phyloP scores from a whole-genome alignment of 2,888 invertebrate species.

The Electrophaes corylata region DNA sequence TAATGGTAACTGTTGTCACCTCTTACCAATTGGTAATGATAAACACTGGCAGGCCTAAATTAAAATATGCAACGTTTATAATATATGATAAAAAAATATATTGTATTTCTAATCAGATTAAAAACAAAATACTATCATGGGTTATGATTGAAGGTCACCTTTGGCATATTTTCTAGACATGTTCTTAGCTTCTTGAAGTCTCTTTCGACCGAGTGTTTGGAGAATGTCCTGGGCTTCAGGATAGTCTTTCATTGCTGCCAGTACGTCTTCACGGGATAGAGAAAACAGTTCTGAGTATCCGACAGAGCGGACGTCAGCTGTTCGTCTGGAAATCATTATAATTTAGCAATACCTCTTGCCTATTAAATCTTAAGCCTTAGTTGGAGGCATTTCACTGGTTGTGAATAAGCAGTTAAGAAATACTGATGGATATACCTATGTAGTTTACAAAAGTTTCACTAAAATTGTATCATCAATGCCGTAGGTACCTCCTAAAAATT shows the following conservation, averaged over 20 bases:
- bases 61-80: too few relatives aligned
- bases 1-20: not conserved
- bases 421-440: too few relatives aligned
- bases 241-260: slow-evolving; percentile 98
- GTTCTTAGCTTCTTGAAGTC: slow-evolving; percentile 92
- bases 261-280: slow-evolving; percentile 95
- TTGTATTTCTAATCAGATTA: too few relatives aligned
- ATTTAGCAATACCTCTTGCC: not conserved
- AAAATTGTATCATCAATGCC: too few relatives aligned
- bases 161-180: slow-evolving; percentile 74
- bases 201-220: slow-evolving; percentile 93
- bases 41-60: not conserved
- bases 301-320: slow-evolving; percentile 97
- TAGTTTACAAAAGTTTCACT: too few relatives aligned
- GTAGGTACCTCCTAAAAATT: too few relatives aligned
- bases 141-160: slow-evolving; percentile 53
- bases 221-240: slow-evolving; percentile 97
- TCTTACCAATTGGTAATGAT: not conserved
- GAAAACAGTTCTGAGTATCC: slow-evolving; percentile 98
- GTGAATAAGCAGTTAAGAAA: too few relatives aligned
- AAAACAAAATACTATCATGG: too few relatives aligned
- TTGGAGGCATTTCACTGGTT: not conserved
- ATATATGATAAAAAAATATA: too few relatives aligned
- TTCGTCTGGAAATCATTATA: slow-evolving; percentile 86
- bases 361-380: too few relatives aligned